A percentile compares a stretch with the other conserved stretches of the same genome.
phyloP scores from a whole-genome alignment of 2,113 vertebrate species.

The Centrocercus urophasianus region DNA sequence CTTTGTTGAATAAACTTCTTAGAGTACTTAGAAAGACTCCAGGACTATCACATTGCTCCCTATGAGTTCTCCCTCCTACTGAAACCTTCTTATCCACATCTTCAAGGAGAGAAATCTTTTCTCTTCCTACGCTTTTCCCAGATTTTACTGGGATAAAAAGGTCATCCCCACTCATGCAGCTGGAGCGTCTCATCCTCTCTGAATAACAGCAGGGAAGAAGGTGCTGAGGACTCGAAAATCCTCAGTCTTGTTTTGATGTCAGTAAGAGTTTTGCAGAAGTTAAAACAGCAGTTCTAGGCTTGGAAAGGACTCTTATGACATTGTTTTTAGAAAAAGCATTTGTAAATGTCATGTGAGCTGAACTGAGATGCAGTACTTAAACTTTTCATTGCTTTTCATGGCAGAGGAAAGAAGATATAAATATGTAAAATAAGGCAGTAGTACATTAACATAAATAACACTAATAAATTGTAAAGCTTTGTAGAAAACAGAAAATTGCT shows the following conservation, averaged over 20 bases:
- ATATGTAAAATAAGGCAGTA: conserved; percentile 67
- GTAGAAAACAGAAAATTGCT: conserved; percentile 68
- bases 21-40: neutral
- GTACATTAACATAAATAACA: conserved; percentile 72
- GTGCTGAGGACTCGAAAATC: neutral
- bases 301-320: neutral
- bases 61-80: neutral
- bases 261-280: neutral
- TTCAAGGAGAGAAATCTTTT: neutral
- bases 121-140: neutral
- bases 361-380: conserved; percentile 40
- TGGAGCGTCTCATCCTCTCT: neutral
- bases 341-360: conserved; percentile 16
- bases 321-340: conserved; percentile 1
- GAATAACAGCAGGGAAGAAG: neutral
- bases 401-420: conserved; percentile 60
- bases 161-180: neutral
- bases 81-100: neutral
- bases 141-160: neutral
- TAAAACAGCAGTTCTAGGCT: neutral
- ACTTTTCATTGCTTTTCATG: conserved; percentile 19
- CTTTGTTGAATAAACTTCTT: neutral
- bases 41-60: neutral
- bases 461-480: conserved; percentile 72
- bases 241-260: neutral